Conservation (phyloP, 2,797 vertebrate species). For the Mormyrops attenuatus region DNA sequence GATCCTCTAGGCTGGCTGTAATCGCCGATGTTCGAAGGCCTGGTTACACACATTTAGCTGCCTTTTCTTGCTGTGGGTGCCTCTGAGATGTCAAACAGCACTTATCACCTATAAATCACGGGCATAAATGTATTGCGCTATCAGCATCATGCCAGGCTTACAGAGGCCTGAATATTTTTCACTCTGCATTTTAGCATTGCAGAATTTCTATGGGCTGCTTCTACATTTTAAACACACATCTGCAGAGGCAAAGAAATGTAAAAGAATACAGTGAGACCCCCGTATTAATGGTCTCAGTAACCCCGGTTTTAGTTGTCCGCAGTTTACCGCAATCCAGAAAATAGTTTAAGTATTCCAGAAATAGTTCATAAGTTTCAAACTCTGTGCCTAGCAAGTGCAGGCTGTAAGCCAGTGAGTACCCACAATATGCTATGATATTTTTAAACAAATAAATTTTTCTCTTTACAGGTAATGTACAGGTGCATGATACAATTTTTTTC, state of each 20-base stretch:
- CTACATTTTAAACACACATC: background rate
- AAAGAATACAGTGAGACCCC: background rate
- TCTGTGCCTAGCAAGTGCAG: background rate
- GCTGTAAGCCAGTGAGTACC: background rate
- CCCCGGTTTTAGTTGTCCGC: background rate
- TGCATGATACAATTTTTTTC: background rate
- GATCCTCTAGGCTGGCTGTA: background rate
- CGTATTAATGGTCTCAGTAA: background rate
- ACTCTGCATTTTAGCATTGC: background rate
- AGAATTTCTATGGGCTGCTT: background rate
- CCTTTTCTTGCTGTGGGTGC: background rate
- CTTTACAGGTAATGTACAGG: background rate
- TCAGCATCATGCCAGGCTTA: background rate
- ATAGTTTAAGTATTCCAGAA: background rate
- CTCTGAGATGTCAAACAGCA: background rate
- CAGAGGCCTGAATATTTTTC: background rate
- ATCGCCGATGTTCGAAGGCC: background rate
- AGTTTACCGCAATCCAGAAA: background rate
- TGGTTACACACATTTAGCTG: background rate
- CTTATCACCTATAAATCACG: background rate
- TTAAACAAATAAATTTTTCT: background rate
- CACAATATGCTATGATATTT: background rate
- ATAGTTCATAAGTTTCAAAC: background rate
- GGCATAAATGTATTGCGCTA: background rate
- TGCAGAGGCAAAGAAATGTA: background rate